phyloP scores from a whole-genome alignment of 2,113 vertebrate genomes.

The Coturnix japonica region DNA sequence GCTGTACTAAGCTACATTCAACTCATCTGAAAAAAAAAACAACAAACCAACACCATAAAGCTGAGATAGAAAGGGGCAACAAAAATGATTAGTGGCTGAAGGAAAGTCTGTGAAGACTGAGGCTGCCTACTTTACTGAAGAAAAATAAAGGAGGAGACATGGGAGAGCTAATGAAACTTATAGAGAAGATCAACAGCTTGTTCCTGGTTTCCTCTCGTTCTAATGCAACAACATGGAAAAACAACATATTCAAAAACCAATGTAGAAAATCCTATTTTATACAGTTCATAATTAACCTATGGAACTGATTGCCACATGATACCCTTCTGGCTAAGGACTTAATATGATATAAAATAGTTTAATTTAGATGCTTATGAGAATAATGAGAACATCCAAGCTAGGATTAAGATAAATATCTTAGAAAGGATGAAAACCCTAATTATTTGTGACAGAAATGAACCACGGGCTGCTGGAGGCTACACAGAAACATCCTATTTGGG shows the following conservation, averaged over 20 bases:
- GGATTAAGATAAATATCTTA: constrained; percentile 55
- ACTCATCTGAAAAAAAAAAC: not conserved
- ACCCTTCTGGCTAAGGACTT: constrained; percentile 56
- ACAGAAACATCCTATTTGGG: constrained; percentile 4
- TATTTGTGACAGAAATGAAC: constrained; percentile 62
- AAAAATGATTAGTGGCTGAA: constrained; percentile 48
- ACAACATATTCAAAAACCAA: constrained; percentile 47
- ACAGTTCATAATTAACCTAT: constrained; percentile 57
- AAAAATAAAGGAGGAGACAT: constrained; percentile 34
- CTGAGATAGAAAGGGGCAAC: constrained; percentile 25
- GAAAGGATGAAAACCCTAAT: constrained; percentile 50
- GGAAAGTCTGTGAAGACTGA: constrained; percentile 5
- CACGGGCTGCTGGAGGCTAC: not conserved
- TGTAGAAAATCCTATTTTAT: constrained; percentile 43
- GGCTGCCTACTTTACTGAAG: constrained; percentile 21
- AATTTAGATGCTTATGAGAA: constrained; percentile 55
- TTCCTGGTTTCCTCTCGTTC: not conserved
- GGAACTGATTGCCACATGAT: constrained; percentile 59
- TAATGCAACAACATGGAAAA: constrained; percentile 12
- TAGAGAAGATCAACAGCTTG: constrained; percentile 3
- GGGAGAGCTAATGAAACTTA: constrained; percentile 60
- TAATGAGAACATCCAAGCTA: constrained; percentile 61
- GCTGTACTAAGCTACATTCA: not conserved
- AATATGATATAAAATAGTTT: constrained; percentile 57
- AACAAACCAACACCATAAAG: not conserved